These are phyloP conservation scores for Dasysyrphus tricinctus DNA, from an alignment of 2,888 invertebrate species.

Conservation along the genomic window DNA sequence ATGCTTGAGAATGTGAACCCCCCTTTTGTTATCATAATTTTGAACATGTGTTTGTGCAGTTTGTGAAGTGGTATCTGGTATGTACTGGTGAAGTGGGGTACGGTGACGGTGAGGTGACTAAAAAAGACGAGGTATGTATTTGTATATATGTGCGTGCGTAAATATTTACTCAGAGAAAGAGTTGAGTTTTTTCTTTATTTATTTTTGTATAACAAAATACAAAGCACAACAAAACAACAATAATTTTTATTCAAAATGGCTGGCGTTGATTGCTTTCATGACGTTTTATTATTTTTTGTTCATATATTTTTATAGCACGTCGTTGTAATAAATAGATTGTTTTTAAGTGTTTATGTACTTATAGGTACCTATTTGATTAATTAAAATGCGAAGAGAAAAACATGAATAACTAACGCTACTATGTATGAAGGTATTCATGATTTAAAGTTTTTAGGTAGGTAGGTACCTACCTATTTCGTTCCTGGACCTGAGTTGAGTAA, in stretches of 20 bases:
- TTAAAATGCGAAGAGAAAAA: not conserved
- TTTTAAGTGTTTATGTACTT: not conserved
- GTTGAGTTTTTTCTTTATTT: slow-evolving; percentile 2
- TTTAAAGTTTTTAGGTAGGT: not conserved
- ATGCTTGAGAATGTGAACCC: too few species aligned
- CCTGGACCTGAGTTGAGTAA: not conserved
- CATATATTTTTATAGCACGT: slow-evolving; percentile 10
- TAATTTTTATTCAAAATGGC: slow-evolving; percentile 71
- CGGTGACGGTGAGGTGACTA: not conserved
- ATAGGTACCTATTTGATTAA: not conserved
- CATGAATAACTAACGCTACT: not conserved
- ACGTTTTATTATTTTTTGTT: slow-evolving; percentile 43
- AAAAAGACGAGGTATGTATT: not conserved
- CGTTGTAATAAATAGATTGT: not conserved
- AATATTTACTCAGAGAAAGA: slow-evolving; percentile 5
- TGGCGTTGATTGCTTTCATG: slow-evolving; percentile 61
- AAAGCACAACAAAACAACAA: too few species aligned
- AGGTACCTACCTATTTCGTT: not conserved
- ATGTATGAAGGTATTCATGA: not conserved
- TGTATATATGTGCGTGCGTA: not conserved
- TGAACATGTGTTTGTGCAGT: not conserved
- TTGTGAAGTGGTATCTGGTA: too few species aligned
- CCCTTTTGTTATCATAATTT: not conserved
- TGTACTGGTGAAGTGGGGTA: not conserved
- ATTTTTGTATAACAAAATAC: slow-evolving; percentile 2